Evolutionary conservation across 2,113 vertebrate genomes (phyloP).

Genomic region (Clinocottus analis): DNA sequence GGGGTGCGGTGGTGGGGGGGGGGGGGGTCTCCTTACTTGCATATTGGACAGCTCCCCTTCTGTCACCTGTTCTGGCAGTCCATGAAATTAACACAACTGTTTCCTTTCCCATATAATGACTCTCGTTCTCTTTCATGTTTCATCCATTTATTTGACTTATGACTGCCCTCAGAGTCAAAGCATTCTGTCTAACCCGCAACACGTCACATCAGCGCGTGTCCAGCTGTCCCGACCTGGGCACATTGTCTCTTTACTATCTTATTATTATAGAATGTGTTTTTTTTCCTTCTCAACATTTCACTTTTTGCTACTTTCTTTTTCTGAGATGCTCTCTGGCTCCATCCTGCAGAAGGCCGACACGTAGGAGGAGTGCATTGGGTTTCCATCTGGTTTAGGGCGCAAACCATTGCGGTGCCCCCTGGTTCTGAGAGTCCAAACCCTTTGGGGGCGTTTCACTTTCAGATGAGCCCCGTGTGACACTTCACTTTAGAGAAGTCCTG

Average conservation of each 20-base stretch:
- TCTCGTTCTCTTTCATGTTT: constrained; percentile 11
- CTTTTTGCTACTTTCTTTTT: background rate
- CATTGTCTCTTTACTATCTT: background rate
- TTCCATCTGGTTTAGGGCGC: constrained; percentile 36
- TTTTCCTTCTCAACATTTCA: background rate
- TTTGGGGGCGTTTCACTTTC: background rate
- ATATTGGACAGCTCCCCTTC: constrained; percentile 70
- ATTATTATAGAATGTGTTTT: constrained; percentile 8
- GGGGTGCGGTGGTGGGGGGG: too few relatives aligned
- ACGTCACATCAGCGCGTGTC: constrained; percentile 18
- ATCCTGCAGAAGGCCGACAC: constrained; percentile 12
- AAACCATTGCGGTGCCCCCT: background rate
- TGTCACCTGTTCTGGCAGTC: constrained; percentile 79
- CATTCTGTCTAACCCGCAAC: background rate
- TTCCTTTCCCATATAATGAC: constrained; percentile 50
- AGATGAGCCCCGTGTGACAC: background rate
- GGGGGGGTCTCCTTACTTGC: constrained; percentile 40
- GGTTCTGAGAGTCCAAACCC: background rate
- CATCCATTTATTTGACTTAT: background rate
- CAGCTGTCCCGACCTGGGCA: background rate
- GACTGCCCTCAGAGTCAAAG: background rate
- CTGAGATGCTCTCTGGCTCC: background rate
- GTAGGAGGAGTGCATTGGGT: constrained; percentile 10
- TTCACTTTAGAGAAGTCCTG: background rate
- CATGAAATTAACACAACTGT: constrained; percentile 68